Conservation (phyloP, 2,113 vertebrate genomes). For the Clupea harengus region DNA sequence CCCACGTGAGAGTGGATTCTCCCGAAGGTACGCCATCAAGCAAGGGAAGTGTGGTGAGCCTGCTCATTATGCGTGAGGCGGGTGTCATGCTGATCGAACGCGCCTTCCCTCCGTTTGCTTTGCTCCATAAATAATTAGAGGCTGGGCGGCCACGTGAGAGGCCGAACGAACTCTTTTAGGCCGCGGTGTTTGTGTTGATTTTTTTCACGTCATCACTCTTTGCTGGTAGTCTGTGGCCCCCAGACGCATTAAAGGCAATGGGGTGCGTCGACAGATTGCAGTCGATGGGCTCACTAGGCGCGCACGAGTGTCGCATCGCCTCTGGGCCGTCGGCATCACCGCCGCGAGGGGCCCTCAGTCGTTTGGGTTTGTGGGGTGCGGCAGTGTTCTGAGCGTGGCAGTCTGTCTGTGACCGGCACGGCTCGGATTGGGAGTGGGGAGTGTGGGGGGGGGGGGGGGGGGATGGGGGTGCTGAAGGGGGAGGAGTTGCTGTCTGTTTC, state of each 20-base stretch:
- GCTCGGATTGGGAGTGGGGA: not conserved
- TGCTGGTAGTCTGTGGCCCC: not conserved
- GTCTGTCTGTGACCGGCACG: constrained; percentile 53
- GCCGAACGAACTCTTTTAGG: not conserved
- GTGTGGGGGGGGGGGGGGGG: constrained; percentile 64
- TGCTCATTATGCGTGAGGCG: constrained; percentile 6
- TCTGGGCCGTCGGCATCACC: not conserved
- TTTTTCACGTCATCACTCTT: constrained; percentile 18
- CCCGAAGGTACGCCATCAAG: constrained; percentile 17
- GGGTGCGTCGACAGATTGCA: not conserved
- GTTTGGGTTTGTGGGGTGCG: constrained; percentile 45
- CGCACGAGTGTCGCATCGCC: not conserved
- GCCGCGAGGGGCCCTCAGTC: not conserved
- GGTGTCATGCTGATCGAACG: constrained; percentile 11
- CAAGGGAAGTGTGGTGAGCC: not conserved
- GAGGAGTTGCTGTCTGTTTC: constrained; percentile 63
- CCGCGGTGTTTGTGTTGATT: not conserved
- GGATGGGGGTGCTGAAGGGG: constrained; percentile 50
- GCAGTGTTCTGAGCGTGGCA: constrained; percentile 51
- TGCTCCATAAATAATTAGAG: not conserved
- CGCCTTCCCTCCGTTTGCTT: constrained; percentile 3
- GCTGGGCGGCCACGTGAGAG: not conserved
- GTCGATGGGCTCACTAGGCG: not conserved
- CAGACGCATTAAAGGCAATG: not conserved
- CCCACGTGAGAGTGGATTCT: not conserved